Percentiles rank a stretch among this genome's conserved stretches.
These are phyloP conservation scores for Drosophila bunnanda DNA, from an alignment of 2,888 invertebrate species.

Conservation along the genomic window DNA sequence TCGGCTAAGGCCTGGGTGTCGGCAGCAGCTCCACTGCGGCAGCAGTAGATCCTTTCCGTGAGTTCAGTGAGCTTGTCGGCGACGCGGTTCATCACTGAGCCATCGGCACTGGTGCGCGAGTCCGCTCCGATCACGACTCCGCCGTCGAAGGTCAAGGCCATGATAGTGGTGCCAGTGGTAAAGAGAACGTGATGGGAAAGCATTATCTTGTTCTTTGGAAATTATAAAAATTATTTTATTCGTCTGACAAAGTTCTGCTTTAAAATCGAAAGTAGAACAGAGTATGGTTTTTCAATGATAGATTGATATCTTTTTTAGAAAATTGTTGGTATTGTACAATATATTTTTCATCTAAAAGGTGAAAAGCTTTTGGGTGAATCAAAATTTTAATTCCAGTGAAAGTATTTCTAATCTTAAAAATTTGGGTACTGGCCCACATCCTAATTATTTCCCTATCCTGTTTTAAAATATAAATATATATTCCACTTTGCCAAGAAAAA, in stretches of 20 bases:
- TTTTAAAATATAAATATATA: background rate
- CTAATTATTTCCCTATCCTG: background rate
- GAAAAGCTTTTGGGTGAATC: too few species aligned
- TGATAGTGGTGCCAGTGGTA: slow-evolving; percentile 91
- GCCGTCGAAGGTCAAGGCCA: slow-evolving; percentile 97
- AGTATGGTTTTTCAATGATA: background rate
- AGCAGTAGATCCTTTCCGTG: slow-evolving; percentile 97
- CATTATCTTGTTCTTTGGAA: background rate
- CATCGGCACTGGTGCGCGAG: slow-evolving; percentile 97
- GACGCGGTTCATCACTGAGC: slow-evolving; percentile 97
- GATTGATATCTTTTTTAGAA: background rate
- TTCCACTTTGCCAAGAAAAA: background rate
- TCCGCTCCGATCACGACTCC: slow-evolving; percentile 86
- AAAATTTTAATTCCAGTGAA: background rate
- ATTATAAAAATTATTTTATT: background rate
- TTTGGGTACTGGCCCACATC: background rate
- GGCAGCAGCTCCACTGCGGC: slow-evolving; percentile 98
- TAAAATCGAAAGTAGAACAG: background rate
- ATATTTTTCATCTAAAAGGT: too few species aligned
- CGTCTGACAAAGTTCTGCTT: background rate
- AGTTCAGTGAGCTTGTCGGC: slow-evolving; percentile 98
- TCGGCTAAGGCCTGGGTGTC: slow-evolving; percentile 99
- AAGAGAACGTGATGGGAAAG: background rate
- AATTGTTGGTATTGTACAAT: background rate
- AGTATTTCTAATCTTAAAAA: background rate